Conservation (phyloP, 2,888 invertebrate genomes). For the Rhamnusium bicolor region DNA sequence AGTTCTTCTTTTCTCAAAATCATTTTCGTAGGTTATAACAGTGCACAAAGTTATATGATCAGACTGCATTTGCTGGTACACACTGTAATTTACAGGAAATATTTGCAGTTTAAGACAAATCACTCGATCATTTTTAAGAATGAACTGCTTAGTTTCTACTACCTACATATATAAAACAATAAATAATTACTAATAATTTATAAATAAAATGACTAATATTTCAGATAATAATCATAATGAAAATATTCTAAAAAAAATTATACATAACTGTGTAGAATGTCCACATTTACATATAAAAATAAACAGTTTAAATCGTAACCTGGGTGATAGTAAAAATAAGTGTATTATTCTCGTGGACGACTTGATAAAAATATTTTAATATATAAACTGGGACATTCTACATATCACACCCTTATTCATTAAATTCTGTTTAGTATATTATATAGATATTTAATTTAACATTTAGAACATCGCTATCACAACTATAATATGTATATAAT, state of each 20-base stretch:
- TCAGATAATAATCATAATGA: neutral
- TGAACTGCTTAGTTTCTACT: too few relatives aligned
- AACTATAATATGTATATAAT: slow-evolving; percentile 46
- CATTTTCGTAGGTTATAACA: too few relatives aligned
- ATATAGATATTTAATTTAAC: slow-evolving; percentile 44
- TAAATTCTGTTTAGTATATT: slow-evolving; percentile 23
- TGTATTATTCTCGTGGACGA: neutral
- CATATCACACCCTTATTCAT: slow-evolving; percentile 31
- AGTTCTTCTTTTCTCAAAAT: too few relatives aligned
- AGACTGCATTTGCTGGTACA: too few relatives aligned
- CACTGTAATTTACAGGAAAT: too few relatives aligned
- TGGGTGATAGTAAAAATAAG: neutral
- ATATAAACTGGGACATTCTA: slow-evolving; percentile 12
- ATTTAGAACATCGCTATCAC: slow-evolving; percentile 52
- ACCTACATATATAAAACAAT: neutral
- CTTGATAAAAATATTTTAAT: neutral
- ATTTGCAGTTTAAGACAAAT: too few relatives aligned
- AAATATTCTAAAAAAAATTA: slow-evolving; percentile 9
- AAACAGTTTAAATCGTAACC: neutral
- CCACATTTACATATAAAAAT: neutral
- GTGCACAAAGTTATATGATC: too few relatives aligned
- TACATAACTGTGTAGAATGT: neutral
- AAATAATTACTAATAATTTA: neutral
- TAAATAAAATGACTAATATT: neutral
- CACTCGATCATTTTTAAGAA: too few relatives aligned